Evolutionary conservation across 2,888 invertebrate species (phyloP).

Genomic region (Sesia bembeciformis): DNA sequence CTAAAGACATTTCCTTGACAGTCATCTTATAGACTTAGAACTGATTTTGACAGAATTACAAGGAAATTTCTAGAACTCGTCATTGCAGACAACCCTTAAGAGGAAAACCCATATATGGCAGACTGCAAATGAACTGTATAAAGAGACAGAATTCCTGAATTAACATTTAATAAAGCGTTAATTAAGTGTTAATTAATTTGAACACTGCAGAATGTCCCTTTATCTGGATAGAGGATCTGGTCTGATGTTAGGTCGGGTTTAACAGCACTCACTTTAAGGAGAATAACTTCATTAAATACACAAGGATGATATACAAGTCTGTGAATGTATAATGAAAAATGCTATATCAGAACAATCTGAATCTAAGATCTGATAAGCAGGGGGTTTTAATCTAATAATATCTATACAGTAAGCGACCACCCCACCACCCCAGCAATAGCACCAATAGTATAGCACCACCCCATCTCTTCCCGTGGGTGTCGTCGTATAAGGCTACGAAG

Average conservation of each 20-base stretch:
- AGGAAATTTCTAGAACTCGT: too few species aligned
- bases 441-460: too few species aligned
- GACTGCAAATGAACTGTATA: not conserved
- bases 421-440: too few species aligned
- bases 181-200: not conserved
- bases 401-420: not conserved
- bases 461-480: too few species aligned
- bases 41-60: too few species aligned
- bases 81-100: too few species aligned
- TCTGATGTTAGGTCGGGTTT: not conserved
- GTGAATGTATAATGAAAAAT: not conserved
- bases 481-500: too few species aligned
- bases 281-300: not conserved
- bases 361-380: not conserved
- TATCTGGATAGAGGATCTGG: not conserved
- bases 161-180: not conserved
- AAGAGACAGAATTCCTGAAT: not conserved
- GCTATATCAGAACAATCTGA: not conserved
- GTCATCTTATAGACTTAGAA: too few species aligned
- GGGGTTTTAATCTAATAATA: not conserved
- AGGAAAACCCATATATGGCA: too few species aligned
- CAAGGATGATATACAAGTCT: not conserved
- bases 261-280: not conserved
- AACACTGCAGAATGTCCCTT: not conserved
- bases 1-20: too few species aligned